Conservation (phyloP, 2,888 invertebrate genomes). For the Phorcus lineatus region DNA sequence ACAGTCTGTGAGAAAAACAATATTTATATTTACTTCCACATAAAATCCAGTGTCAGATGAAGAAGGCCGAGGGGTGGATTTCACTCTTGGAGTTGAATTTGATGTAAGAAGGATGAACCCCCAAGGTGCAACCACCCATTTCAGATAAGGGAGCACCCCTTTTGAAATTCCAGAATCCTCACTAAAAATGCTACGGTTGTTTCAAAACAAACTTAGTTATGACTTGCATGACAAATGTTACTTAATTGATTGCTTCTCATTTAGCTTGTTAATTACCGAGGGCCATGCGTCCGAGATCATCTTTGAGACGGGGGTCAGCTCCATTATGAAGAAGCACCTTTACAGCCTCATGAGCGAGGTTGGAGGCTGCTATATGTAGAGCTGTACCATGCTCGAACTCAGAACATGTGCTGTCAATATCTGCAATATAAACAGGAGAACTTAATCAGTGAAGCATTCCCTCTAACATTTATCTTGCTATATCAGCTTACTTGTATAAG, state of each 20-base stretch:
- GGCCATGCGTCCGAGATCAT: slow-evolving; percentile 68
- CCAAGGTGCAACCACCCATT: too few relatives aligned
- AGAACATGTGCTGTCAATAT: slow-evolving; percentile 76
- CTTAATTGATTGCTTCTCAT: too few relatives aligned
- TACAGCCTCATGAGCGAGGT: slow-evolving; percentile 76
- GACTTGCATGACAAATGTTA: too few relatives aligned
- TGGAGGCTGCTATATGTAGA: slow-evolving; percentile 77
- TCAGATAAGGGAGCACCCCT: too few relatives aligned
- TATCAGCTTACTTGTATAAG: too few relatives aligned
- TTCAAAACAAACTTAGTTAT: too few relatives aligned
- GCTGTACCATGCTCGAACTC: slow-evolving; percentile 77
- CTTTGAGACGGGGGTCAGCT: slow-evolving; percentile 71
- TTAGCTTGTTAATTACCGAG: slow-evolving; percentile 55
- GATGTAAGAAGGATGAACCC: too few relatives aligned
- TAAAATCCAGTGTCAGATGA: too few relatives aligned
- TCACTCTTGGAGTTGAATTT: too few relatives aligned
- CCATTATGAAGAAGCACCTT: slow-evolving; percentile 75
- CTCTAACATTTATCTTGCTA: neutral
- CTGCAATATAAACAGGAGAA: slow-evolving; percentile 51
- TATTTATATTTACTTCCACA: neutral
- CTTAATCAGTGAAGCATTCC: neutral
- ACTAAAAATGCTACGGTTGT: too few relatives aligned
- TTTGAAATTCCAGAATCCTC: too few relatives aligned
- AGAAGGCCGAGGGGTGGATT: too few relatives aligned
- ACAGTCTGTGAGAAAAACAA: slow-evolving; percentile 69